These are phyloP conservation scores for Scolopax bukidnonensis DNA, from an alignment of 2,797 vertebrate genomes.

Conservation along the genomic window DNA sequence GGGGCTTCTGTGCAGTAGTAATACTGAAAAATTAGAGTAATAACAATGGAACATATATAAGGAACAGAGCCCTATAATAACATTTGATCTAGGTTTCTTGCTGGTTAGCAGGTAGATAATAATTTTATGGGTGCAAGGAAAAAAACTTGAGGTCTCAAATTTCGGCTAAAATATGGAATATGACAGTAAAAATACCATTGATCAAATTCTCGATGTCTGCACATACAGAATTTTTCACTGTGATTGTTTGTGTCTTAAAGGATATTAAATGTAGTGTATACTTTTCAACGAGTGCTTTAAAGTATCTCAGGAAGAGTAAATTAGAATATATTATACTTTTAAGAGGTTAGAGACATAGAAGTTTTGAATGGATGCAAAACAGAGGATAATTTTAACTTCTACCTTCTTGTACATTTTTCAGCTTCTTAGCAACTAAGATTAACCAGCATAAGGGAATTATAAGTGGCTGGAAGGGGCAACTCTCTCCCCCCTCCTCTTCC, in stretches of 20 bases:
- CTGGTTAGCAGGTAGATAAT: background rate
- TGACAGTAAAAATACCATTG: background rate
- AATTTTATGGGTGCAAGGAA: background rate
- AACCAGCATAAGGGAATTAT: background rate
- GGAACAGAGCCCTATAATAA: background rate
- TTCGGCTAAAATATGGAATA: background rate
- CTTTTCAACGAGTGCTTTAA: background rate
- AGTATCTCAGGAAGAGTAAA: background rate
- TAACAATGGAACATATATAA: background rate
- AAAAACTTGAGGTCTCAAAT: background rate
- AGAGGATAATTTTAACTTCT: background rate
- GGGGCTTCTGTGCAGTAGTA: background rate
- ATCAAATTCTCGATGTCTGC: background rate
- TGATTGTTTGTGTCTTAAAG: background rate
- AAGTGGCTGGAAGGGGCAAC: background rate
- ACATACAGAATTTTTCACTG: background rate
- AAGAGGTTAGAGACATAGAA: background rate
- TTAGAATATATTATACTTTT: background rate
- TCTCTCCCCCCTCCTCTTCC: background rate
- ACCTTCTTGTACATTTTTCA: background rate
- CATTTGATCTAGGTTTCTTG: background rate
- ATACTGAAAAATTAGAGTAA: background rate
- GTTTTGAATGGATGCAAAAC: background rate
- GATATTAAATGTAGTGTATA: background rate
- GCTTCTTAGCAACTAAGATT: background rate